Evolutionary conservation across 2,113 vertebrate genomes (phyloP).

Genomic region (Myrmecophaga tridactyla): DNA sequence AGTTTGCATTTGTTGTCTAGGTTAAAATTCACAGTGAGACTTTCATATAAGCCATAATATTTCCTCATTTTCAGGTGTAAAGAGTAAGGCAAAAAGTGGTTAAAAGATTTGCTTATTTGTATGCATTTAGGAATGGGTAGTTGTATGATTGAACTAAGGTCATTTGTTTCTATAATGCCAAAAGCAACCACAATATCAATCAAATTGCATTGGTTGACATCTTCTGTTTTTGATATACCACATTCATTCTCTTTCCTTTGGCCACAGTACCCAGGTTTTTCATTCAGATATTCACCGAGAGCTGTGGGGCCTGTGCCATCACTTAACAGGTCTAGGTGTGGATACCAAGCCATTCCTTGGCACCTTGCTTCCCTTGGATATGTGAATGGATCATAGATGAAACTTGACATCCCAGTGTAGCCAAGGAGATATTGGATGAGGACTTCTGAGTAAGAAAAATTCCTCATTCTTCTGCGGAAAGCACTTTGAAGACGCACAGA

Average conservation of each 20-base stretch:
- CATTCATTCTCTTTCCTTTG: background rate
- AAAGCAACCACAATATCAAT: background rate
- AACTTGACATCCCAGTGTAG: accelerated
- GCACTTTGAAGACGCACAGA: background rate
- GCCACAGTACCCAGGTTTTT: background rate
- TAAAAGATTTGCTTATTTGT: background rate
- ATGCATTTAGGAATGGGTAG: background rate
- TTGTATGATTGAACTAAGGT: background rate
- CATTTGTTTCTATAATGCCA: background rate
- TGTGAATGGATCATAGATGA: background rate
- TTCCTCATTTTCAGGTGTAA: background rate
- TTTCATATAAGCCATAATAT: background rate
- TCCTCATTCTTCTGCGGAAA: background rate
- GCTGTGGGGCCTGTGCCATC: background rate
- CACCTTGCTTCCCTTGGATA: background rate
- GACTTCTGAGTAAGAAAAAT: background rate
- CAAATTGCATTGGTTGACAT: background rate
- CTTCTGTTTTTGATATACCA: background rate
- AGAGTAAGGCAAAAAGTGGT: background rate
- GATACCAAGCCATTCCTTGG: background rate
- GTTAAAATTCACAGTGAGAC: background rate
- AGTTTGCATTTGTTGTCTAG: background rate
- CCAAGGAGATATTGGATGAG: background rate
- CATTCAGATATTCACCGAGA: background rate
- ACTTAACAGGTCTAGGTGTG: background rate